phyloP scores from a whole-genome alignment of 23 tunicate genomes.

The Ascidia mentula region DNA sequence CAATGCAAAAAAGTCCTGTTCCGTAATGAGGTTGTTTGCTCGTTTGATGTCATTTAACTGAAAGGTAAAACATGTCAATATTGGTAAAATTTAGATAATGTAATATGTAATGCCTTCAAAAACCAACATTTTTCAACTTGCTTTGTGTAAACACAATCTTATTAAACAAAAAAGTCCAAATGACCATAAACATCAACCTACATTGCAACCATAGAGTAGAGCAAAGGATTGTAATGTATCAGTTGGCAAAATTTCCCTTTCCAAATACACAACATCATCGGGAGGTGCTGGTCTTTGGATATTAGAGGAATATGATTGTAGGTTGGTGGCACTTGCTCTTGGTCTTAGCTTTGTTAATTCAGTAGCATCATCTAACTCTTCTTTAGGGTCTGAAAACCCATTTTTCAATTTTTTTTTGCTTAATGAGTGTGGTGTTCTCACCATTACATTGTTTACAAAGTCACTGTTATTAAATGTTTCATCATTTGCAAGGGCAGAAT shows the following conservation, averaged over 20 bases:
- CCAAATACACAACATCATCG: conserved; percentile 57
- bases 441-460: not conserved
- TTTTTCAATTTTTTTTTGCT: not conserved
- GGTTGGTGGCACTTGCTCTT: conserved; percentile 19
- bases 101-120: not conserved
- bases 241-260: conserved; percentile 63
- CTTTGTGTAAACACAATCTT: no score
- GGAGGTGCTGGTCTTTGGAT: conserved; percentile 9
- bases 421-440: not conserved
- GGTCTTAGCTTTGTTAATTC: conserved; percentile 61
- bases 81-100: not conserved
- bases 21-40: conserved; percentile 77
- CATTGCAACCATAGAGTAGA: conserved; percentile 79
- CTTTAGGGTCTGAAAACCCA: not conserved
- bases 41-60: conserved; percentile 87
- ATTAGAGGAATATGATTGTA: conserved; percentile 26
- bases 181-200: no score
- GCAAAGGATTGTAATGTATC: conserved; percentile 91
- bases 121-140: not conserved
- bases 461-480: conserved; percentile 17
- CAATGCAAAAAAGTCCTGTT: conserved; percentile 77
- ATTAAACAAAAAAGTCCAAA: not conserved
- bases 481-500: not conserved
- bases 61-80: conserved; percentile 1
- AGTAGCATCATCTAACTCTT: conserved; percentile 13